Base-by-base conservation (phyloP, 2,888 invertebrate species). In the Eupithecia subfuscata region DNA sequence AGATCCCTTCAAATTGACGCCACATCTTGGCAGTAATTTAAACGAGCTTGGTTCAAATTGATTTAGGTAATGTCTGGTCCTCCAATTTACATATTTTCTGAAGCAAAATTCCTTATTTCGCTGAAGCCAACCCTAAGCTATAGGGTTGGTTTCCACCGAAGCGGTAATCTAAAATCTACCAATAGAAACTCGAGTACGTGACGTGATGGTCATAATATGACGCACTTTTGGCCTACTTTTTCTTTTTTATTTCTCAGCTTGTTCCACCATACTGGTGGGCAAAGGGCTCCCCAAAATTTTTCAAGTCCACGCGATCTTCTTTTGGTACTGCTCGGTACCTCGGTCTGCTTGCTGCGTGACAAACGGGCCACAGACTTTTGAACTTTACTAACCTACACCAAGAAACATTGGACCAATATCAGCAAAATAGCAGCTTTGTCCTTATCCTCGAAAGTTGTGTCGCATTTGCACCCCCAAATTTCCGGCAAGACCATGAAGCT, bases 31-130 rank as follows among this genome's bases (percentile, higher is more conserved):
- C 37, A 40, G 65, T 67, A 67, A 67, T 40, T 40, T 40, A 67
- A 37, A 37, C 40, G 60, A 67, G 40, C 65, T 37, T 12, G 65
- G 37, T 37, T 67, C 65, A 37, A 67, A 67, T n/a, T n/a, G n/a
- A n/a, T n/a, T n/a, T 67, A n/a, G n/a, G 40, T n/a, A 22, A n/a
- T 40, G 37, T 65, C 65, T 37, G 25, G 11, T 14, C 18, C 65
- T 40, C n/a, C n/a, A 67, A 67, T 67, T 37, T 40, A 11, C 65
- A 67, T 67, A 60, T 60, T 60, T 37, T 37, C 34, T n/a, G n/a
- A 22, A 40, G 14, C 37, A 64, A 16, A 2, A 34, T 64, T 30
- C 18, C 18, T 8, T 64, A 34, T 56, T 22, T 11, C 22, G 22
- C 11, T 56, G 52, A 11, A 56, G n/a, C 22, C 22, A 11, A 56